Percentiles rank a stretch among this genome's conserved stretches.
Evolutionary conservation across 2,888 invertebrate genomes (phyloP).

Genomic region (Ennomos quercinarius): DNA sequence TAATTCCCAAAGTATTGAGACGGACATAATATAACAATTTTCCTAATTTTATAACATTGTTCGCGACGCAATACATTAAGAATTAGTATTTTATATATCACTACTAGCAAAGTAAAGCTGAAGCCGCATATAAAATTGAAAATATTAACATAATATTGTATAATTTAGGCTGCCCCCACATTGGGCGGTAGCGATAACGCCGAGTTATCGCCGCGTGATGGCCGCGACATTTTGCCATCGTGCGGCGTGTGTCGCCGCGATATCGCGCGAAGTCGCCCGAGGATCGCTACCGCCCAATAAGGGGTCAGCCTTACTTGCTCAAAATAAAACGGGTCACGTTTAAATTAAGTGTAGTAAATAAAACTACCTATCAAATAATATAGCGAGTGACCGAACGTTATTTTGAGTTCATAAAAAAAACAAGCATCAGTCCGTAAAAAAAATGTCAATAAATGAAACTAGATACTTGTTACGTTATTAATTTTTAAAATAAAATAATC

Average conservation of each 20-base stretch:
- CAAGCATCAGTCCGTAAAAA: constrained; percentile 73
- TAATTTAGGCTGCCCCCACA: no score
- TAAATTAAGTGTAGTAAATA: no score
- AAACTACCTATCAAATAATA: constrained; percentile 3
- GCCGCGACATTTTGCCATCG: no score
- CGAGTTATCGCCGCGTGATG: no score
- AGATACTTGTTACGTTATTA: constrained; percentile 40
- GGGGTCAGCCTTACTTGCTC: constrained; percentile 24
- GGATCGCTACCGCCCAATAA: no score
- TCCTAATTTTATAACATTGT: constrained; percentile 48
- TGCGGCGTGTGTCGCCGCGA: no score
- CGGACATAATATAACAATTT: constrained; percentile 45
- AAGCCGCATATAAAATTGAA: constrained; percentile 60
- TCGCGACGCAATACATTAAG: constrained; percentile 52
- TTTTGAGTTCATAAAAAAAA: constrained; percentile 45
- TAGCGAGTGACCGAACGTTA: constrained; percentile 8
- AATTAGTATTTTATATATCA: constrained; percentile 48
- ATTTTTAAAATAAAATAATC: constrained; percentile 52
- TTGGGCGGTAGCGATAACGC: no score
- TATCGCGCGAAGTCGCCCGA: no score
- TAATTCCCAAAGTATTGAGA: constrained; percentile 50
- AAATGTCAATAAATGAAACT: constrained; percentile 48
- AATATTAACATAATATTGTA: constrained; percentile 23
- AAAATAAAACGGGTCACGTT: not conserved
- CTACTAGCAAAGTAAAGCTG: constrained; percentile 70